Conservation (phyloP, 2,797 vertebrate genomes). For the Cuculus canorus region DNA sequence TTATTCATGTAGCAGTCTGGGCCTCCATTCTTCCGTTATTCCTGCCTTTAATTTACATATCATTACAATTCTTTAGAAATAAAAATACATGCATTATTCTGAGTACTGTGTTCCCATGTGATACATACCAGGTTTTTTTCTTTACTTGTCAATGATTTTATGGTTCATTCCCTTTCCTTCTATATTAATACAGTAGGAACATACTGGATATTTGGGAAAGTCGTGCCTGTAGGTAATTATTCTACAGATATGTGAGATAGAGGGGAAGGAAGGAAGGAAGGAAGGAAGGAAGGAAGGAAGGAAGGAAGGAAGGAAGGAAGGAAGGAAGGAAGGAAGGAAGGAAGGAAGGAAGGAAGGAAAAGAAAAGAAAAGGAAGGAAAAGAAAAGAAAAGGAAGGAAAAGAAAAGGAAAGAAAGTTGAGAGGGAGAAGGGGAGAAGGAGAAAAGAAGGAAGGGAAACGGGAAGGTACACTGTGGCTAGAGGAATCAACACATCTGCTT, state of each 20-base stretch:
- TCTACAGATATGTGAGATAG: background rate
- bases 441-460: background rate
- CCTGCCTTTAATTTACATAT: conserved; percentile 49
- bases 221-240: background rate
- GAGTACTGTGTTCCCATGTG: background rate
- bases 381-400: too few species aligned
- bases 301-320: background rate
- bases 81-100: background rate
- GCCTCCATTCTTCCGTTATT: background rate
- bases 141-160: conserved; percentile 34
- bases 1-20: conserved; percentile 26
- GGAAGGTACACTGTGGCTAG: background rate
- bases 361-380: too few species aligned
- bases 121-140: background rate
- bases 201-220: background rate
- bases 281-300: background rate
- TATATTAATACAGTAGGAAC: background rate
- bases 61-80: conserved; percentile 34
- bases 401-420: background rate
- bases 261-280: background rate
- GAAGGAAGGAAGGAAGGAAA: background rate
- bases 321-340: background rate
- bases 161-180: background rate
- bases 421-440: background rate
- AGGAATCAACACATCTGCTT: background rate